Evolutionary conservation across 1,140 invertebrate species (phyloP), one percentile per base, ranked within the genome.

Genomic region (silkworm (Bombyx mori)): DNA sequence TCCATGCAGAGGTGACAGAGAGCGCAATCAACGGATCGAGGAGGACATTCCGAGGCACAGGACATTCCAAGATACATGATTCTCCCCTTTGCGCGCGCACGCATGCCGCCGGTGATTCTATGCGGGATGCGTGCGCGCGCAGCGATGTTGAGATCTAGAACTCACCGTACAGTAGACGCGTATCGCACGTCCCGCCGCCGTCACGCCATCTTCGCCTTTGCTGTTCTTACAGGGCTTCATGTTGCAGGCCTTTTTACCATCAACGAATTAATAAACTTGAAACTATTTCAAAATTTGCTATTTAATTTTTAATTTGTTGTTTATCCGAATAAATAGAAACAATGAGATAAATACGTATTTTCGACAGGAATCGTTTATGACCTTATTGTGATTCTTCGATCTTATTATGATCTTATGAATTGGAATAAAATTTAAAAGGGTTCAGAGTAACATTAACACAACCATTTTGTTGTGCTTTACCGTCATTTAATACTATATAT

Each of bases 61-160:
- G 85, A 88, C 88, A 89, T 89, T 89, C 88, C 88, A 89, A 89
- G 88, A 89, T 89, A 89, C 86, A 89, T 86, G 88, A 89, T 87
- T 78, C 80, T 89, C 88, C 88, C 88, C 88, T 88, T 86, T 82
- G 83, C 82, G 82, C 80, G 79, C 73, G 79, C 73, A 73, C 77
- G 77, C 69, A 81, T 77, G 67, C 43, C 53, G 55, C 56, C 63
- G 45, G 47, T 44, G 45, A 7, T 8, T 54, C 50, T 52, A 54
- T 52, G 62, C 64, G 58, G n/a, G 58, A 74, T 78, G 75, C 71
- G 78, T 75, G 79, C 79, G 66, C 77, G 82, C 77, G 74, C 81
- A 77, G 85, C 85, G 86, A 89, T 88, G 79, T 88, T 87, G 86
- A 89, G 87, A 88, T 88, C 79, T 88, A 88, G 87, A 88, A 88